Evolutionary conservation across 2,888 invertebrate species (phyloP).

Genomic region (Lagria hirta): DNA sequence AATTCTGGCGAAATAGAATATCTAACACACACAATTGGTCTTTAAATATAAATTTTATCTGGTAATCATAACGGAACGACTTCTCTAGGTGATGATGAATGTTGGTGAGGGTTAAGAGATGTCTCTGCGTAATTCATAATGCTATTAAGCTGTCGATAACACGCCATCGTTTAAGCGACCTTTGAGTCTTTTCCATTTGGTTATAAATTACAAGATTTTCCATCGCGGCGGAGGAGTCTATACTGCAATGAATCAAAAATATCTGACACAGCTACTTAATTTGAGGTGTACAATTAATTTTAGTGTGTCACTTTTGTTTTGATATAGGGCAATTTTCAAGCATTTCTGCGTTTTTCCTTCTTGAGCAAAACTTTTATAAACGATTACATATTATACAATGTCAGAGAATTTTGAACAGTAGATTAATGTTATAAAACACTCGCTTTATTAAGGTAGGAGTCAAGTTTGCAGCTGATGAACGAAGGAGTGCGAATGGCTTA

Average conservation of each 20-base stretch:
- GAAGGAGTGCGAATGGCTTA: too few species aligned
- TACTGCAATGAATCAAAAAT: slow-evolving; percentile 7
- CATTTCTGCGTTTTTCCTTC: too few species aligned
- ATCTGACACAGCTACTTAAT: too few species aligned
- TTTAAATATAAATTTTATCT: slow-evolving; percentile 24
- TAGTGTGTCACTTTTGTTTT: too few species aligned
- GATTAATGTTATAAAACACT: too few species aligned
- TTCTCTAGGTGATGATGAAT: slow-evolving; percentile 35
- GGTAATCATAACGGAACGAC: slow-evolving; percentile 28
- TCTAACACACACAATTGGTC: slow-evolving; percentile 12
- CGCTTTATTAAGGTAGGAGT: too few species aligned
- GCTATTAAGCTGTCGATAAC: slow-evolving; percentile 42
- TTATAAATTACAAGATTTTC: slow-evolving; percentile 25
- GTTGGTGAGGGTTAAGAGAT: slow-evolving; percentile 38
- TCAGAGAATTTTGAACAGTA: too few species aligned
- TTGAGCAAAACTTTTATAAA: too few species aligned
- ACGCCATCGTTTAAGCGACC: slow-evolving; percentile 26
- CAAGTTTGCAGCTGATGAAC: too few species aligned
- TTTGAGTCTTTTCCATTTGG: slow-evolving; percentile 17
- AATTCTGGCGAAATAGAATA: slow-evolving; percentile 4
- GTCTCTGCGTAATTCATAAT: slow-evolving; percentile 39
- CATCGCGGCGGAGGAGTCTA: slow-evolving; percentile 1
- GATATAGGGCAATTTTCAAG: too few species aligned
- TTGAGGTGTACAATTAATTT: too few species aligned
- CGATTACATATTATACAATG: too few species aligned